phyloP scores from a whole-genome alignment of 2,113 vertebrate species.

The Lophura nycthemera region DNA sequence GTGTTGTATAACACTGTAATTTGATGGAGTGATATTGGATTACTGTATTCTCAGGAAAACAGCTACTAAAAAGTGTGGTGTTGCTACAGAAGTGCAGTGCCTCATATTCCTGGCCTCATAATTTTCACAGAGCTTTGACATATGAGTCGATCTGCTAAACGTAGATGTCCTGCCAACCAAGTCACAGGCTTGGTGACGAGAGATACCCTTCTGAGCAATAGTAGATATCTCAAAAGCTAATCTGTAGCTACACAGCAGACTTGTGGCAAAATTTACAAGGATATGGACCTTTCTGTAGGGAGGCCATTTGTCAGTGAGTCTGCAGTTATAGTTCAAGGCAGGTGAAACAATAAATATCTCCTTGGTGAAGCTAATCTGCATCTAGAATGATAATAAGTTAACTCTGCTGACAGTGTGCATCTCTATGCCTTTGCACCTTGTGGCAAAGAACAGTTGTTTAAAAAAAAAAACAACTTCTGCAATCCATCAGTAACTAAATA shows the following conservation, averaged over 20 bases:
- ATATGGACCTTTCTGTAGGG: not conserved
- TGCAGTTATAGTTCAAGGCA: not conserved
- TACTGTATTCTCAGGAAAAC: not conserved
- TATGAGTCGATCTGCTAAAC: not conserved
- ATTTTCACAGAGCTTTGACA: not conserved
- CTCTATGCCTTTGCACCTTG: not conserved
- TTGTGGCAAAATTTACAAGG: not conserved
- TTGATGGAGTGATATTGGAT: not conserved
- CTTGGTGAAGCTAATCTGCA: not conserved
- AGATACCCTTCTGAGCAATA: not conserved
- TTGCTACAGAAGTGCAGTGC: not conserved
- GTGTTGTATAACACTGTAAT: not conserved
- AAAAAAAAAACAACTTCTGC: not conserved
- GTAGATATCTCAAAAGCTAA: not conserved
- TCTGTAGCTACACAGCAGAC: not conserved
- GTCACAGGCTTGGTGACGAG: not conserved
- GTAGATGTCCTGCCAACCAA: not conserved
- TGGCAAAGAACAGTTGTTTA: not conserved
- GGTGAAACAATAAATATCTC: not conserved
- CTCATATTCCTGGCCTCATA: not conserved
- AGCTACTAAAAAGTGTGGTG: not conserved
- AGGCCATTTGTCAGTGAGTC: not conserved
- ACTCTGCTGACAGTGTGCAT: not conserved
- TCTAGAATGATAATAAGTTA: not conserved
- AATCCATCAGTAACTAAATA: not conserved